Evolutionary conservation across 2,113 vertebrate genomes (phyloP).

Genomic region (Falcunculus frontatus): DNA sequence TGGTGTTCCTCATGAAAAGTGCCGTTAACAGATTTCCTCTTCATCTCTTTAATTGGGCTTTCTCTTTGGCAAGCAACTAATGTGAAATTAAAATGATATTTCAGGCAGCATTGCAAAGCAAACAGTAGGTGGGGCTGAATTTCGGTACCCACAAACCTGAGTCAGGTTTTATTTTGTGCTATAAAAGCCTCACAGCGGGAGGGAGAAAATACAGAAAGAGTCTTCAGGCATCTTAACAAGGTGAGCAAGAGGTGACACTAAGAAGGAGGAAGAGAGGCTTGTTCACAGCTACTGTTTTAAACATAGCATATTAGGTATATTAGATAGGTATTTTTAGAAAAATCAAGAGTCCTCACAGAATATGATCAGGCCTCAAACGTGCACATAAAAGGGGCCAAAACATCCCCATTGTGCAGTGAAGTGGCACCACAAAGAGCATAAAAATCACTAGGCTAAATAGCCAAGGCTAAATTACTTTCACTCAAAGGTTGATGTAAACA

Average conservation of each 20-base stretch:
- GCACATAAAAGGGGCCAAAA: not conserved
- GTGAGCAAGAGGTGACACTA: not conserved
- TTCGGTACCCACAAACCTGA: constrained; percentile 5
- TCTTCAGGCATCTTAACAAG: not conserved
- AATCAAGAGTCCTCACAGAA: not conserved
- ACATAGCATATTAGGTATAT: not conserved
- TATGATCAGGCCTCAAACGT: not conserved
- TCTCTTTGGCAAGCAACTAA: not conserved
- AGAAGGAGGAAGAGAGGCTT: not conserved
- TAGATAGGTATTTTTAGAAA: not conserved
- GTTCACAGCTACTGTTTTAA: not conserved
- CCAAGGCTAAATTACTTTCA: not conserved
- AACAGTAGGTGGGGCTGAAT: not conserved
- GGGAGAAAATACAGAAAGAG: not conserved
- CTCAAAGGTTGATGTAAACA: not conserved
- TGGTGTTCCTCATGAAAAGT: not conserved
- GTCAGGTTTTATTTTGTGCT: not conserved
- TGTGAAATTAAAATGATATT: constrained; percentile 31
- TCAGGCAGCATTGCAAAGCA: not conserved
- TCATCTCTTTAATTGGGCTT: not conserved
- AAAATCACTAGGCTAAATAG: not conserved
- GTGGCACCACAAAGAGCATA: not conserved
- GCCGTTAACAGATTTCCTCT: not conserved
- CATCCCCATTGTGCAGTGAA: not conserved
- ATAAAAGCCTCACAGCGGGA: not conserved